Percentiles rank a stretch among this genome's conserved stretches.
These are phyloP conservation scores for Drosophila littoralis DNA, from an alignment of 1,140 invertebrate genomes.

Conservation along the genomic window DNA sequence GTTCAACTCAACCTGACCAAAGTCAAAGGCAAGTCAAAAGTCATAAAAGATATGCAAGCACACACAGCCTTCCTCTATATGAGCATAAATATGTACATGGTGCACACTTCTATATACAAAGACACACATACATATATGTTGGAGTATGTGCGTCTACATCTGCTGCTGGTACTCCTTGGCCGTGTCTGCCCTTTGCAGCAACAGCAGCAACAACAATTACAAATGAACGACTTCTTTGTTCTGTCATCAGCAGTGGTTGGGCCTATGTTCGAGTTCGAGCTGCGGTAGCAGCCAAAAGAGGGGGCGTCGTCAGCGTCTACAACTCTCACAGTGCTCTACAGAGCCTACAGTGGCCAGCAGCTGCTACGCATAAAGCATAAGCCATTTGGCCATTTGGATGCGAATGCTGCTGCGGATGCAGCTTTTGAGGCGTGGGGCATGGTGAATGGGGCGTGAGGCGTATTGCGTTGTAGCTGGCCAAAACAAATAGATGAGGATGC, in stretches of 20 bases:
- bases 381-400: conserved; percentile 49
- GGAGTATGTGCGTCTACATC: conserved; percentile 17
- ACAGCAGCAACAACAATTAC: conserved; percentile 75
- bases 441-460: conserved; percentile 38
- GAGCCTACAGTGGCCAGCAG: conserved; percentile 48
- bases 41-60: conserved; percentile 79
- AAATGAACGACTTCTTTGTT: conserved; percentile 84
- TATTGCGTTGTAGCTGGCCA: conserved; percentile 57
- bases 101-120: conserved; percentile 3
- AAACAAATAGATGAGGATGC: conserved; percentile 69
- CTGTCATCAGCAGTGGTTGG: conserved; percentile 74
- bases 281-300: conserved; percentile 73
- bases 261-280: conserved; percentile 39
- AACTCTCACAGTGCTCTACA: conserved; percentile 43
- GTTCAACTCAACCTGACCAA: conserved; percentile 55
- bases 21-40: conserved; percentile 77
- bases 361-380: conserved; percentile 78
- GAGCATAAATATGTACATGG: conserved; percentile 57
- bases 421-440: conserved; percentile 41
- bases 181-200: conserved; percentile 62
- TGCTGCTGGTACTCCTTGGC: conserved; percentile 64
- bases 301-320: conserved; percentile 69
- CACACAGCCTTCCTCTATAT: conserved; percentile 24
- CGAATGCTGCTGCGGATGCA: conserved; percentile 44
- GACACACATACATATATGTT: conserved; percentile 24